phyloP scores from a whole-genome alignment of 2,113 vertebrate species.

The Salminus brasiliensis region DNA sequence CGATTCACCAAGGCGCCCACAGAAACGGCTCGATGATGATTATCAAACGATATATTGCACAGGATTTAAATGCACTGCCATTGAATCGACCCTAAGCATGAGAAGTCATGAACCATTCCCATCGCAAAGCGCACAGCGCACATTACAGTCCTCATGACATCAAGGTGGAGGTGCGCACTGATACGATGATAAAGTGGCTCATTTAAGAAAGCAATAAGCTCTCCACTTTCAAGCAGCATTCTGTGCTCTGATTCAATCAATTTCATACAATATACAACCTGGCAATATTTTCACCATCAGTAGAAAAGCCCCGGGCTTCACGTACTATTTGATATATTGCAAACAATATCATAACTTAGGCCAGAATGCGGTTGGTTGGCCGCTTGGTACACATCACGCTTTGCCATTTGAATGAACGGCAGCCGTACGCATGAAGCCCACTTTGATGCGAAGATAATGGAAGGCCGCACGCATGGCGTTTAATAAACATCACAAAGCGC shows the following conservation, averaged over 20 bases:
- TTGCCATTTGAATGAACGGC: not conserved
- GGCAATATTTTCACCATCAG: constrained; percentile 48
- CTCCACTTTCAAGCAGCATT: constrained; percentile 40
- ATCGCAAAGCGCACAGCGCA: constrained; percentile 16
- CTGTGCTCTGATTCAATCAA: constrained; percentile 49
- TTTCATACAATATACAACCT: constrained; percentile 47
- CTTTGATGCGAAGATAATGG: too few relatives aligned
- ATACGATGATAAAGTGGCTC: constrained; percentile 49
- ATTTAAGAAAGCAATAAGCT: constrained; percentile 55
- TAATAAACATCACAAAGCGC: too few relatives aligned
- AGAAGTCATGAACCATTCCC: not conserved
- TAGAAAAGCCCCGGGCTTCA: constrained; percentile 24
- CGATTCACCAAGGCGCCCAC: too few relatives aligned
- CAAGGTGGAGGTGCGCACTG: constrained; percentile 8
- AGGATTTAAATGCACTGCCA: not conserved
- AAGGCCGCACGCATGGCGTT: too few relatives aligned
- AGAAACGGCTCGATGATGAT: not conserved
- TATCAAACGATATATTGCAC: not conserved
- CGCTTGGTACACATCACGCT: constrained; percentile 5
- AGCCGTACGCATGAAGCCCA: not conserved
- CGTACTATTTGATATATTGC: constrained; percentile 40
- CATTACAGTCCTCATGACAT: constrained; percentile 43
- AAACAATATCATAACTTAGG: constrained; percentile 27
- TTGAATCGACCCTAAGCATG: not conserved
- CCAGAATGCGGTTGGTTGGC: not conserved